Percentiles rank a stretch among this genome's conserved stretches.
phyloP scores from a whole-genome alignment of 1,140 invertebrate species.

The Brachionus asplanchnoidis region DNA sequence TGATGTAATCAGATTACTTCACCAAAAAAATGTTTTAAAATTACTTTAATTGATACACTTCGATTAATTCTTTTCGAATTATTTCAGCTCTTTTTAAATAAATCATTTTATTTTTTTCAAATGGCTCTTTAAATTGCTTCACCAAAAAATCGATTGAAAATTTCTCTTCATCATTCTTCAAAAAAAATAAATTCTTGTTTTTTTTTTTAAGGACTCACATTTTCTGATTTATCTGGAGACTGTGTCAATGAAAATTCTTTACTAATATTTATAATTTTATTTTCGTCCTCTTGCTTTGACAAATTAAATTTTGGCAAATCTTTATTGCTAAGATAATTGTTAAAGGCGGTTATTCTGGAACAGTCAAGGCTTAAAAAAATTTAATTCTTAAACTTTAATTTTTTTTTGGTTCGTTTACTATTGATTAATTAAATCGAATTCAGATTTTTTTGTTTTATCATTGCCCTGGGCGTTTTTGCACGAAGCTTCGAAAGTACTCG shows the following conservation, averaged over 20 bases:
- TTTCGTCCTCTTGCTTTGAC: not conserved
- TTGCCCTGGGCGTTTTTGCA: not conserved
- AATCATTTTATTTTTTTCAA: not conserved
- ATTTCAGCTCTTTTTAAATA: not conserved
- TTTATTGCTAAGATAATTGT: not conserved
- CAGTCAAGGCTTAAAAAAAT: not conserved
- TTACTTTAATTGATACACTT: not conserved
- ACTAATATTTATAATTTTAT: not conserved
- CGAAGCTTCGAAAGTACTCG: not conserved
- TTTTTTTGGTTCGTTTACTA: not conserved
- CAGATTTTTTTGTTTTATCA: not conserved
- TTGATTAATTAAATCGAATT: constrained; percentile 10
- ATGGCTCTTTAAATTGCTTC: not conserved
- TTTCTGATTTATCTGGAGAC: not conserved
- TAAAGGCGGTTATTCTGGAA: not conserved
- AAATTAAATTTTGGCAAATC: constrained; percentile 2
- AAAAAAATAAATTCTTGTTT: not conserved
- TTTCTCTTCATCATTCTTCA: not conserved
- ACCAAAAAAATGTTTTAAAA: not conserved
- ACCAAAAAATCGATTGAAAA: constrained; percentile 7
- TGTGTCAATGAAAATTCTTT: not conserved
- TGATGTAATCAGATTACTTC: too few relatives aligned
- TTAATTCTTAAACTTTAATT: not conserved
- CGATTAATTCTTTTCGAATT: not conserved
- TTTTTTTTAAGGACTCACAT: not conserved